phyloP scores from a whole-genome alignment of 2,888 invertebrate species.

The Axea sp. region DNA sequence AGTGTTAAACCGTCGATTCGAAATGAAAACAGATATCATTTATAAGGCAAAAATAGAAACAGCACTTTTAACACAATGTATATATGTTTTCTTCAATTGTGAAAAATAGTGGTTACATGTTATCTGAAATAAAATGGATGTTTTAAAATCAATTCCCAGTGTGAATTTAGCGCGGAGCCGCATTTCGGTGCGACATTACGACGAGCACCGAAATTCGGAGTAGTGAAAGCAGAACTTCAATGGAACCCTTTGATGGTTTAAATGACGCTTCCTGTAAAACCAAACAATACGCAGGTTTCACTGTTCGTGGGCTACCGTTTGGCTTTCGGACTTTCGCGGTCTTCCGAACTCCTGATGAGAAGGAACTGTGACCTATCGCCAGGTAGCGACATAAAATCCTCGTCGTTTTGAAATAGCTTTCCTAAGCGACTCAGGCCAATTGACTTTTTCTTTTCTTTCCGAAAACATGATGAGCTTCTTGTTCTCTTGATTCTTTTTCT shows the following conservation, averaged over 20 bases:
- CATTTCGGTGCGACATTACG: conserved; percentile 14
- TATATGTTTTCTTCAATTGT: no score
- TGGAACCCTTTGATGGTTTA: conserved; percentile 51
- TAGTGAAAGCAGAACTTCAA: conserved; percentile 39
- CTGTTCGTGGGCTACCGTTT: conserved; percentile 46
- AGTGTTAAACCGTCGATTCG: no score
- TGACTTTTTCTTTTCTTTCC: conserved; percentile 54
- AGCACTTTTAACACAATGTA: no score
- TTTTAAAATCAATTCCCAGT: no score
- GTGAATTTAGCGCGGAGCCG: not conserved
- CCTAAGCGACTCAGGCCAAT: conserved; percentile 31
- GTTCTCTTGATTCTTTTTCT: conserved; percentile 21
- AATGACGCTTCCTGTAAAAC: conserved; percentile 55
- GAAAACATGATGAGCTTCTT: conserved; percentile 48
- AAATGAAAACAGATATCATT: no score
- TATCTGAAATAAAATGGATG: no score
- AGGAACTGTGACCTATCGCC: conserved; percentile 33
- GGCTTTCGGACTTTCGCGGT: conserved; percentile 66
- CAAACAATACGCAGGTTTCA: conserved; percentile 42
- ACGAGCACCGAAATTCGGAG: conserved; percentile 26
- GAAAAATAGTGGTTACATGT: no score
- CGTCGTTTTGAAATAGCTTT: conserved; percentile 39
- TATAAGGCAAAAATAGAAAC: no score
- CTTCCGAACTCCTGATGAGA: conserved; percentile 47
- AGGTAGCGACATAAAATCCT: conserved; percentile 50